Evolutionary conservation across 2,113 vertebrate species (phyloP).

Genomic region (Camarhynchus parvulus): DNA sequence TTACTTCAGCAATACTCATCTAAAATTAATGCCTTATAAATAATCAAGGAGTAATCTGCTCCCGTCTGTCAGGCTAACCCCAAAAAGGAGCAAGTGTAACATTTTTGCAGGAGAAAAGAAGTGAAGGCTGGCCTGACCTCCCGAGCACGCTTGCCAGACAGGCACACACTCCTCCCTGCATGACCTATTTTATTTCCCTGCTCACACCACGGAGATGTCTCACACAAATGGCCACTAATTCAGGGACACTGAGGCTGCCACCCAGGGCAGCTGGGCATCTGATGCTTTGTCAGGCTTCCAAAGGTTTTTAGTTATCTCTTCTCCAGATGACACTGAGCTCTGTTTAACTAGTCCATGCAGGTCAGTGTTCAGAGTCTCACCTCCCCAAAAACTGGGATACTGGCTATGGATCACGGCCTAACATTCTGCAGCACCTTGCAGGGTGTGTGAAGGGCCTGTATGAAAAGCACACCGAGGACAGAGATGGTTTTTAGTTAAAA

Average conservation of each 20-base stretch:
- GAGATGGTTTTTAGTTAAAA: background rate
- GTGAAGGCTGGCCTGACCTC: slow-evolving; percentile 62
- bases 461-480: background rate
- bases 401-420: background rate
- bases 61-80: slow-evolving; percentile 68
- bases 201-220: background rate
- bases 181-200: slow-evolving; percentile 44
- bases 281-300: background rate
- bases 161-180: background rate
- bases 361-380: background rate
- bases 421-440: background rate
- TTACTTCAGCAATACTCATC: slow-evolving; percentile 67
- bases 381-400: background rate
- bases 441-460: rapidly evolving
- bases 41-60: slow-evolving; percentile 70
- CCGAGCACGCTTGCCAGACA: slow-evolving; percentile 41
- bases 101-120: slow-evolving; percentile 56
- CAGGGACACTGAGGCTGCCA: background rate
- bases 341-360: background rate
- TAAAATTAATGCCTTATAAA: slow-evolving; percentile 76
- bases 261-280: slow-evolving; percentile 12
- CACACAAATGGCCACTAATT: slow-evolving; percentile 18
- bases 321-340: background rate
- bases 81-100: slow-evolving; percentile 49
- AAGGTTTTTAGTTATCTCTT: background rate